Conservation (phyloP, 2,797 vertebrate species). For the Scyliorhinus canicula region DNA sequence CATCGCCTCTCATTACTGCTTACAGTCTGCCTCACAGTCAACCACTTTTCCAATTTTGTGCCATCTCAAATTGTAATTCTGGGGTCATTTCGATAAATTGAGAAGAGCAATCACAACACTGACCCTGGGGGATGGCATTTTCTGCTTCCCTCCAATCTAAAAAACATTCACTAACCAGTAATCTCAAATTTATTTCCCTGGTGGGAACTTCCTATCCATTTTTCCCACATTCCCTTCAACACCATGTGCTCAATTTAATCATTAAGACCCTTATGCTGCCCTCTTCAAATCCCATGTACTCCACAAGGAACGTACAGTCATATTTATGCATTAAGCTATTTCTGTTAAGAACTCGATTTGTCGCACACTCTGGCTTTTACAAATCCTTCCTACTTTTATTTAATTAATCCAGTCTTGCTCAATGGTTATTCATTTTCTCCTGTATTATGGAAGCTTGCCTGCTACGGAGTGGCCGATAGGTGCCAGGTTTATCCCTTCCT, state of each 20-base stretch:
- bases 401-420: neutral
- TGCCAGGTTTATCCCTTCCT: neutral
- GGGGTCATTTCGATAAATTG: neutral
- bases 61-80: neutral
- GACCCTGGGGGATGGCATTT: neutral
- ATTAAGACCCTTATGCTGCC: neutral
- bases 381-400: neutral
- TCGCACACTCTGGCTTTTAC: neutral
- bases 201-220: neutral
- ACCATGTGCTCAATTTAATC: neutral
- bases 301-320: neutral
- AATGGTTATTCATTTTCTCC: neutral
- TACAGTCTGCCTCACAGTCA: neutral
- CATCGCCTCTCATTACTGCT: too few relatives aligned
- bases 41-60: neutral
- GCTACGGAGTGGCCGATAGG: neutral
- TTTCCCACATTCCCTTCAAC: neutral
- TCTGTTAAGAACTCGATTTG: neutral
- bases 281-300: neutral
- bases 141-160: neutral
- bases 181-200: neutral
- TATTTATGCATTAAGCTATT: neutral
- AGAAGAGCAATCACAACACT: neutral
- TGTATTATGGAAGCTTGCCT: neutral
- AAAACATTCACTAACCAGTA: neutral